These are phyloP conservation scores for Pycnonotus jocosus DNA, from an alignment of 2,113 vertebrate species.

Conservation along the genomic window DNA sequence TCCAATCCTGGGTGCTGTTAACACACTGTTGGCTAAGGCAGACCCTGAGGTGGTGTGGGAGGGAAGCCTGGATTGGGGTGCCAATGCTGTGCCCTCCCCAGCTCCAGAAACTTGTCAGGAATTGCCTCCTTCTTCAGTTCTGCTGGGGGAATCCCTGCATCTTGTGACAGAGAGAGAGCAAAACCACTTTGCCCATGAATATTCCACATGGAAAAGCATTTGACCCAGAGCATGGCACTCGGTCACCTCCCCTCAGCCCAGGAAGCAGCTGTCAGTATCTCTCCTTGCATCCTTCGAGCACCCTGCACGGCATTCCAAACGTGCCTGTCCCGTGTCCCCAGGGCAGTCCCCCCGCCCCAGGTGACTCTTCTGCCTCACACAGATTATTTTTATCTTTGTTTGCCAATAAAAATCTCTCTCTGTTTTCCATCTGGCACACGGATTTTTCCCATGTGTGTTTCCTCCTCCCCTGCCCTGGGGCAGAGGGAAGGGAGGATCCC, in stretches of 20 bases:
- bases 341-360: background rate
- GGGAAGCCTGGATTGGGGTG: background rate
- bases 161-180: background rate
- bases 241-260: background rate
- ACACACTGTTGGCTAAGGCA: background rate
- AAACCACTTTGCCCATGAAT: background rate
- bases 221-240: background rate
- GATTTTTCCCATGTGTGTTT: background rate
- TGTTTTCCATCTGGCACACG: background rate
- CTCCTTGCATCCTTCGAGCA: background rate
- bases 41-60: fast-evolving
- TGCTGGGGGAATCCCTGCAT: background rate
- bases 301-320: background rate
- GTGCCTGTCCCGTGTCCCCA: background rate
- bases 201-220: background rate
- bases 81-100: background rate
- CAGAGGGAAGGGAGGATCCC: background rate
- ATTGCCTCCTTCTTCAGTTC: background rate
- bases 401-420: background rate
- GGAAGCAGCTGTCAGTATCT: background rate
- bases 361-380: background rate
- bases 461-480: background rate
- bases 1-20: background rate
- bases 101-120: fast-evolving
- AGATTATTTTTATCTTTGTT: slow-evolving; percentile 56